Evolutionary conservation across 1,140 invertebrate genomes (phyloP).

Genomic region (Cydia fagiglandana): DNA sequence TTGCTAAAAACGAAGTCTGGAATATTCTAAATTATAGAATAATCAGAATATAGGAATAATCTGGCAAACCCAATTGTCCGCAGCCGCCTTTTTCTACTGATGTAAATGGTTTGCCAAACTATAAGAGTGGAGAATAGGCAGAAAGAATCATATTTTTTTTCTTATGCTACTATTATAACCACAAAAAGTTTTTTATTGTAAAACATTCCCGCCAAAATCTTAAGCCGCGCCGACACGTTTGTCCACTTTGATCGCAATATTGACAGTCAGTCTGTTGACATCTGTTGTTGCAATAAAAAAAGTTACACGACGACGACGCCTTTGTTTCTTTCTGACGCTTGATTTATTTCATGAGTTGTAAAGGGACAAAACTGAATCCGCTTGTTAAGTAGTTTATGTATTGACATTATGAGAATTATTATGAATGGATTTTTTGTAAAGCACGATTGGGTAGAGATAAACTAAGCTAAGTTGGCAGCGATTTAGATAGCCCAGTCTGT

Average conservation of each 20-base stretch:
- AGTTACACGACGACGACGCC: background rate
- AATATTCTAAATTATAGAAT: too few relatives aligned
- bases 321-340: constrained; percentile 24
- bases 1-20: too few relatives aligned
- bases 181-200: background rate
- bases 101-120: too few relatives aligned
- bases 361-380: background rate
- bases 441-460: too few relatives aligned
- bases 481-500: too few relatives aligned
- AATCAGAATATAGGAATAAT: too few relatives aligned
- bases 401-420: constrained; percentile 10
- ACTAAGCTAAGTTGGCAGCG: too few relatives aligned
- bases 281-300: constrained; percentile 25
- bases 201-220: background rate
- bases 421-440: constrained; percentile 33
- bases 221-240: constrained; percentile 8
- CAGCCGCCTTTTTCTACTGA: too few relatives aligned
- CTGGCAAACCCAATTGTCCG: too few relatives aligned
- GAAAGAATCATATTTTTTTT: too few relatives aligned
- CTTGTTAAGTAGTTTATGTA: background rate
- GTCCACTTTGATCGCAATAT: constrained; percentile 46
- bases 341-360: constrained; percentile 13
- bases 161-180: too few relatives aligned
- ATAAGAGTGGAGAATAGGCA: too few relatives aligned
- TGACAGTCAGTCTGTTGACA: constrained; percentile 34